These are phyloP conservation scores for Portunus trituberculatus DNA, from an alignment of 1,140 invertebrate species.

Conservation along the genomic window DNA sequence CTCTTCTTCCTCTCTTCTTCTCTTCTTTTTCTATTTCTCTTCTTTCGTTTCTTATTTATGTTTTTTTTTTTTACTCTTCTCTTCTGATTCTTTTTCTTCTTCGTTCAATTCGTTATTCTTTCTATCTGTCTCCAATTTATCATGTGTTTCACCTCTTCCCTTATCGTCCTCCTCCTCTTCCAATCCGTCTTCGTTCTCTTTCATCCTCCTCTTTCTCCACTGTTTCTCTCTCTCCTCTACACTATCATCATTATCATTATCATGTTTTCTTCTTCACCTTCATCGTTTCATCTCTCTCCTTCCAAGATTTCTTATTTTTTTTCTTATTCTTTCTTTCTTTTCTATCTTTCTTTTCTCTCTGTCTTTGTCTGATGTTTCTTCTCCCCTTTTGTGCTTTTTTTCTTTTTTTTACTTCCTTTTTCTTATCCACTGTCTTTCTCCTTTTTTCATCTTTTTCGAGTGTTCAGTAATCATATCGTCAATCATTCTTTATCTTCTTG, in stretches of 20 bases:
- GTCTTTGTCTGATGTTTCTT: background rate
- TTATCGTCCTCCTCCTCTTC: background rate
- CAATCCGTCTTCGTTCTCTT: background rate
- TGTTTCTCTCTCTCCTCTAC: background rate
- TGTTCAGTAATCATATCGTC: too few species aligned
- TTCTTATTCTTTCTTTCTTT: background rate
- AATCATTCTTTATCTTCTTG: background rate
- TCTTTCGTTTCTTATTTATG: background rate
- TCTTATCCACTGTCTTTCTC: background rate
- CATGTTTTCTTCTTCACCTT: background rate
- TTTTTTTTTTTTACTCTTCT: background rate
- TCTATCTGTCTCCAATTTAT: background rate
- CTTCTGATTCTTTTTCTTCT: background rate
- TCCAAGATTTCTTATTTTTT: background rate
- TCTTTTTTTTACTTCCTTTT: background rate
- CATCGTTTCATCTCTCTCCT: background rate
- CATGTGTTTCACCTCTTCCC: background rate
- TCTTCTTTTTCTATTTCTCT: background rate
- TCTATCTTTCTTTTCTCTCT: background rate
- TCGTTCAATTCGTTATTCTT: background rate
- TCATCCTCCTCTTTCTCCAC: background rate
- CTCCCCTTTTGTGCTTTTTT: background rate
- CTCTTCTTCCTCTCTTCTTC: background rate
- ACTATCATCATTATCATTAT: background rate
- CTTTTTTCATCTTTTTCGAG: background rate